A percentile compares a stretch with the other conserved stretches of the same genome.
These are phyloP conservation scores for Ophonus ardosiacus DNA, from an alignment of 2,888 invertebrate genomes.

Conservation along the genomic window DNA sequence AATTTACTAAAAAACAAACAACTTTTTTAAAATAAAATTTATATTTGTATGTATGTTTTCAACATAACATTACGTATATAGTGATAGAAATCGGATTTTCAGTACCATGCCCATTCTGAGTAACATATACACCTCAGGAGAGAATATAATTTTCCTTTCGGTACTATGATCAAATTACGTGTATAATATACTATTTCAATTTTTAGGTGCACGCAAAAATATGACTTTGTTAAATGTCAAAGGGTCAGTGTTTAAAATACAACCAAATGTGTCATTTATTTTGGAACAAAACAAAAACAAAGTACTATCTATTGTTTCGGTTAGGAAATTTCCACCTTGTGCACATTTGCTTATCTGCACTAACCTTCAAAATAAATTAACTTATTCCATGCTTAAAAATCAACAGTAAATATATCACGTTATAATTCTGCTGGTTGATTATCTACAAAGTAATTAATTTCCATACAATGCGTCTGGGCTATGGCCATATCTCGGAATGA, in stretches of 20 bases:
- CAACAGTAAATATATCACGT: conserved; percentile 27
- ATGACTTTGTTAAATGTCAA: not conserved
- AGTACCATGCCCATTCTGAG: too few species aligned
- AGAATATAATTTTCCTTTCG: too few species aligned
- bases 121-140: too few species aligned
- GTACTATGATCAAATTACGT: too few species aligned
- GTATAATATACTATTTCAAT: too few species aligned
- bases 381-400: conserved; percentile 15
- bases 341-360: not conserved
- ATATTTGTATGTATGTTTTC: too few species aligned
- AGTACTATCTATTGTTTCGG: not conserved
- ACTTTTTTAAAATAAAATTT: too few species aligned
- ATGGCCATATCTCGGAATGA: conserved; percentile 10
- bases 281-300: not conserved
- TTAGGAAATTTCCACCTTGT: not conserved
- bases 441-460: conserved; percentile 46
- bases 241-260: not conserved
- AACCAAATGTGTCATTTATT: not conserved
- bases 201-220: not conserved
- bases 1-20: too few species aligned
- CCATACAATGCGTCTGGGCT: conserved; percentile 5
- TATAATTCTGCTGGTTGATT: conserved; percentile 17
- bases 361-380: conserved; percentile 22
- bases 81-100: too few species aligned
- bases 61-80: too few species aligned